Evolutionary conservation across 2,113 vertebrate species (phyloP).

Genomic region (Sula dactylatra): DNA sequence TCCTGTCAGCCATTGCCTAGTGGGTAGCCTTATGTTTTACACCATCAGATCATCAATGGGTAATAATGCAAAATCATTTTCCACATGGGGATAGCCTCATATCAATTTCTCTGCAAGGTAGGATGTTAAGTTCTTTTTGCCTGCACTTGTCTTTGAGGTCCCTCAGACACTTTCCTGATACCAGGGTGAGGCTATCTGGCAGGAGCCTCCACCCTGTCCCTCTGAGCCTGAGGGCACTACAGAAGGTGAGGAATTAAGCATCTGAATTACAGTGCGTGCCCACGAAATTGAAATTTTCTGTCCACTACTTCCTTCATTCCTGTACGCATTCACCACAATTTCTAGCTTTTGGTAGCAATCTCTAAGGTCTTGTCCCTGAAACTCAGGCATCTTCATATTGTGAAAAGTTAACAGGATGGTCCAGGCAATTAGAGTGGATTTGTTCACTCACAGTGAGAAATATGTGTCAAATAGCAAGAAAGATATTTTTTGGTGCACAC

Average conservation of each 20-base stretch:
- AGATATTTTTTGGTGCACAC: fast-evolving
- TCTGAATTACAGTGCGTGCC: not conserved
- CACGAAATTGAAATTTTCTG: not conserved
- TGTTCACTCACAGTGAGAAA: not conserved
- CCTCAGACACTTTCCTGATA: not conserved
- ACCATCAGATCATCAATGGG: not conserved
- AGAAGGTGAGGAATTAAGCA: not conserved
- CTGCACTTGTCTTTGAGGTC: not conserved
- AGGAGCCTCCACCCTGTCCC: not conserved
- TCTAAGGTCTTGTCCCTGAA: not conserved
- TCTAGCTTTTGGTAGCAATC: not conserved
- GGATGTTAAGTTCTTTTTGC: not conserved
- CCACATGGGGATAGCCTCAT: too few relatives aligned
- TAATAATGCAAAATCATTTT: not conserved
- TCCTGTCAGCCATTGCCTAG: not conserved
- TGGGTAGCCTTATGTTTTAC: not conserved
- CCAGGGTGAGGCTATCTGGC: not conserved
- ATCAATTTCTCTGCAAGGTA: not conserved
- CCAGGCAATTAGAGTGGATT: not conserved
- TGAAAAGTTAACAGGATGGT: not conserved
- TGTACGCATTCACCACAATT: not conserved
- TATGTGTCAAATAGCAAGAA: not conserved
- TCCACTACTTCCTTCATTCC: not conserved
- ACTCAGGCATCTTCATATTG: not conserved
- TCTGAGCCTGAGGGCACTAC: not conserved